phyloP scores from a whole-genome alignment of 2,113 vertebrate genomes.

The Pseudorhombus dupliciocellatus region DNA sequence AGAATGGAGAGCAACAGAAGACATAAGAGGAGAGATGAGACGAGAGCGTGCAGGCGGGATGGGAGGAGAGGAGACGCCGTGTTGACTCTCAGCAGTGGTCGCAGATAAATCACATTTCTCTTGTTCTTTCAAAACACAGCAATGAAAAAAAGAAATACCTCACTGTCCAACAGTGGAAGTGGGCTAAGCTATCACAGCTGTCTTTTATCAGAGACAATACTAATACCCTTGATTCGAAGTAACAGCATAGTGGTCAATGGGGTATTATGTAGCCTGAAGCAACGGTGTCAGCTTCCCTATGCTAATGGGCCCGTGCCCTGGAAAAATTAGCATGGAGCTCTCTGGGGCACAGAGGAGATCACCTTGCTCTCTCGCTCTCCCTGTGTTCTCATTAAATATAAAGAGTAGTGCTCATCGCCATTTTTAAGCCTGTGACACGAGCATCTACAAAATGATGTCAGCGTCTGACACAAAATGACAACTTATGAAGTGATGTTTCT shows the following conservation, averaged over 20 bases:
- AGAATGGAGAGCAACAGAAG: background rate
- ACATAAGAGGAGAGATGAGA: background rate
- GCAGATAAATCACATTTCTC: slow-evolving; percentile 73
- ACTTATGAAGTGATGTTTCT: background rate
- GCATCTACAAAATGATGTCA: background rate
- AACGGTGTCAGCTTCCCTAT: slow-evolving; percentile 89
- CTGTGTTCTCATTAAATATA: slow-evolving; percentile 67
- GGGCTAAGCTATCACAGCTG: slow-evolving; percentile 87
- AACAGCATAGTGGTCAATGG: slow-evolving; percentile 96
- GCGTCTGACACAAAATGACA: background rate
- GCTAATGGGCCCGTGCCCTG: slow-evolving; percentile 92
- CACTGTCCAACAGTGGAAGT: slow-evolving; percentile 78
- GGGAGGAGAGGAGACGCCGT: slow-evolving; percentile 35
- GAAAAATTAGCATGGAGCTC: slow-evolving; percentile 94
- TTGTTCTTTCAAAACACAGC: slow-evolving; percentile 26
- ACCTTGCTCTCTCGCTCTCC: slow-evolving; percentile 57
- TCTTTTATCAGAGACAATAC: slow-evolving; percentile 74
- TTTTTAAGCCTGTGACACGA: slow-evolving; percentile 37
- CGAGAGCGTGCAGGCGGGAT: slow-evolving; percentile 18
- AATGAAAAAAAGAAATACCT: slow-evolving; percentile 3
- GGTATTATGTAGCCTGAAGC: slow-evolving; percentile 87
- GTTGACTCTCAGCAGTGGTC: slow-evolving; percentile 52
- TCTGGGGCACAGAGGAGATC: slow-evolving; percentile 86
- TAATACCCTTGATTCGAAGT: slow-evolving; percentile 89
- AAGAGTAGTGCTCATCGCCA: slow-evolving; percentile 41